phyloP scores from a whole-genome alignment of 92 coral and sea anemone genomes.

The Palythoa caribaeorum region DNA sequence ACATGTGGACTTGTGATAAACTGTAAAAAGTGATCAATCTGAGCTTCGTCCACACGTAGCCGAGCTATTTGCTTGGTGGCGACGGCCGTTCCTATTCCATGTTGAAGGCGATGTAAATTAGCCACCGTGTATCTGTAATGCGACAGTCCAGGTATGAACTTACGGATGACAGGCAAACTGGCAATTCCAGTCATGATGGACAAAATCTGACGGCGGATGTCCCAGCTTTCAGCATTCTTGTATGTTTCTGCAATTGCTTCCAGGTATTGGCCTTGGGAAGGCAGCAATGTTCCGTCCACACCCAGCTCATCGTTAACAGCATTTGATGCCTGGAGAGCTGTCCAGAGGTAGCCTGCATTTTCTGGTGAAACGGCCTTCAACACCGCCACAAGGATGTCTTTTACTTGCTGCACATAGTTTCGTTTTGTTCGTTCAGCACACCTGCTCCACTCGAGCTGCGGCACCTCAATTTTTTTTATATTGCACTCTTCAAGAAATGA shows the following conservation, averaged over 20 bases:
- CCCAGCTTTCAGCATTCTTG: conserved; percentile 63
- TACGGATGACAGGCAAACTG: conserved; percentile 47
- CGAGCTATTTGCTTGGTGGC: conserved; percentile 50
- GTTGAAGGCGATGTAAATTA: conserved; percentile 60
- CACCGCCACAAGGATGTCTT: conserved; percentile 20
- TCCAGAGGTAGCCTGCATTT: conserved; percentile 43
- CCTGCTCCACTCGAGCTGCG: conserved; percentile 46
- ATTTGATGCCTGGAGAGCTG: conserved; percentile 57
- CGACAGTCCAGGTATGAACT: conserved; percentile 63
- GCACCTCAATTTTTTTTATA: background rate
- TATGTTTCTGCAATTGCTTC: conserved; percentile 63
- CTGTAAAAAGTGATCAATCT: conserved; percentile 63
- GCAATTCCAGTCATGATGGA: conserved; percentile 69
- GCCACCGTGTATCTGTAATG: conserved; percentile 65
- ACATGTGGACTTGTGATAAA: conserved; percentile 70
- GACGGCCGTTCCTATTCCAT: conserved; percentile 64
- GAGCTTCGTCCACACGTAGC: conserved; percentile 55
- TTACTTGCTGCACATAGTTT: conserved; percentile 32
- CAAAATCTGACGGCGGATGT: conserved; percentile 61
- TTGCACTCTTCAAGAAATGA: conserved; percentile 8
- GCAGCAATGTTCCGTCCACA: background rate
- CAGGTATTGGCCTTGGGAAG: conserved; percentile 20
- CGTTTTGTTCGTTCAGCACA: conserved; percentile 48
- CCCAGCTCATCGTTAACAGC: conserved; percentile 8
- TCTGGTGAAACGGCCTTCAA: conserved; percentile 40